Evolutionary conservation across 2,888 invertebrate genomes (phyloP), one percentile per base, ranked within the genome.

Genomic region (Macrosoma leucophasiata): DNA sequence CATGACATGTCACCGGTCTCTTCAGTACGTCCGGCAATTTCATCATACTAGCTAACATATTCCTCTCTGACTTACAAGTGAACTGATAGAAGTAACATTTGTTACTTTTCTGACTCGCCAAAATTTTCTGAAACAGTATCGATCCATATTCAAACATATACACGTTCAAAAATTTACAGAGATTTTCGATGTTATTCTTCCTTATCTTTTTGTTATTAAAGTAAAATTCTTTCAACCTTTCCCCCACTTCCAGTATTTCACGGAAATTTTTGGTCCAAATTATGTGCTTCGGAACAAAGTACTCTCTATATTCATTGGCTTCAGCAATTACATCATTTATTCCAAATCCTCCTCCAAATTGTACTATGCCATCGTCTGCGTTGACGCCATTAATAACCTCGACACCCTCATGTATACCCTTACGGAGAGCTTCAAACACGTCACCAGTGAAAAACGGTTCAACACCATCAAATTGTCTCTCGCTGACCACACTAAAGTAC

Each of bases 361-460:
- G 41, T 21, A 69, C 34, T 0, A 67, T 14, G 1, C 92, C 92
- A 72, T 94, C 94, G 27, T 91, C 88, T 11, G 87, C 85, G 3
- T 88, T 92, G 7, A 90, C 70, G 2, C 94, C 94, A 12, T 88
- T 79, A 62, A 94, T 88, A 59, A 91, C 86, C 0, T 92, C 91
- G 1, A 90, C 74, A 2, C 52, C 63, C 41, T 66, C 52, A 22
- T 87, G 71, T 5, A 74, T 69, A 5, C 87, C 87, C 4, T 75
- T 64, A 48, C 71, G 68, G 9, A 82, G 43, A 9, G 67, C 58
- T 6, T 87, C 73, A 6, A 36, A 33, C 2, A 48, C 29, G 28
- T 68, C 57, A 11, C 65, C 70, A 21, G 44, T 49, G 35, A 71
- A 71, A 33, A 66, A 76, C 35, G 54, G 55, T 45, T 75, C 71